Evolutionary conservation across 2,113 vertebrate genomes (phyloP).

Genomic region (Pelobates fuscus): DNA sequence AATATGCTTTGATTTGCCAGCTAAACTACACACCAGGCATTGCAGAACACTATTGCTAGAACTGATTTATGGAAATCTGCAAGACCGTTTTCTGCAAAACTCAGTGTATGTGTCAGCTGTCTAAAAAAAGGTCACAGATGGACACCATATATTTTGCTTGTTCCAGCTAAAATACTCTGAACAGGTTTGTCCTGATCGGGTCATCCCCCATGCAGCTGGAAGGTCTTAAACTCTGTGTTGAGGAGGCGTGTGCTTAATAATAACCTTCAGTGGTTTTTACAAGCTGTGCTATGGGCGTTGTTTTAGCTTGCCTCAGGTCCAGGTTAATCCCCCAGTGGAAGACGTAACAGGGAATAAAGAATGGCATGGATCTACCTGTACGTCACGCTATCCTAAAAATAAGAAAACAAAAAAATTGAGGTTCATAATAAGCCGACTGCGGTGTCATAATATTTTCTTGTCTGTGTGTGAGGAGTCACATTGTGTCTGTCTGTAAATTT

Average conservation of each 20-base stretch:
- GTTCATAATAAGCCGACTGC: too few species aligned
- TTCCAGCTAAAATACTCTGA: neutral
- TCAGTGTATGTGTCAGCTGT: neutral
- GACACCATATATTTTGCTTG: neutral
- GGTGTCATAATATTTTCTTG: too few species aligned
- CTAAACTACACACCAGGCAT: too few species aligned
- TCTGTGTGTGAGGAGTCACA: too few species aligned
- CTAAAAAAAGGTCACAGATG: neutral
- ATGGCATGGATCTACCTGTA: too few species aligned
- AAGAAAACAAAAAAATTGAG: too few species aligned
- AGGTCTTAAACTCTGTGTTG: neutral
- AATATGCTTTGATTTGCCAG: too few species aligned
- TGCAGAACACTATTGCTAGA: too few species aligned
- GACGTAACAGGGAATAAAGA: too few species aligned
- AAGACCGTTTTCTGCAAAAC: neutral
- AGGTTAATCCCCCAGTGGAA: too few species aligned
- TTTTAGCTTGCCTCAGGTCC: neutral
- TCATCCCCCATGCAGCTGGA: neutral
- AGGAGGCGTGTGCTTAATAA: neutral
- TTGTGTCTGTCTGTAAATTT: too few species aligned
- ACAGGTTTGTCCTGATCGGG: slow-evolving; percentile 4
- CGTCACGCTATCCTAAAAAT: too few species aligned
- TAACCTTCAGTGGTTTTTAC: neutral
- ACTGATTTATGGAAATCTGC: neutral
- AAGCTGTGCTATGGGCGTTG: neutral